A percentile compares a stretch with the other conserved stretches of the same genome.
Evolutionary conservation across 2,888 invertebrate genomes (phyloP).

Genomic region (Sphinx pinastri): DNA sequence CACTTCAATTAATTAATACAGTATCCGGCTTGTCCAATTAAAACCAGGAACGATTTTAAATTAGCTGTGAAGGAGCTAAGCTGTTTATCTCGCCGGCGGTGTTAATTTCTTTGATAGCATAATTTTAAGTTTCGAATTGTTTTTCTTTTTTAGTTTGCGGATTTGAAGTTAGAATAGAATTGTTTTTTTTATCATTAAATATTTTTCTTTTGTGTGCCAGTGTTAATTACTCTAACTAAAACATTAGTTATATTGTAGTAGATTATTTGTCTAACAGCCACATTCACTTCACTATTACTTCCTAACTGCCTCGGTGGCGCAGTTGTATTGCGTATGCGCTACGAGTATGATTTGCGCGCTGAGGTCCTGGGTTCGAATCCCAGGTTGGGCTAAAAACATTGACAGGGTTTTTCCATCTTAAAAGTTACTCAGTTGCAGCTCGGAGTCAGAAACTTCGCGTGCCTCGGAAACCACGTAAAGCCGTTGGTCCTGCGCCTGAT

Average conservation of each 20-base stretch:
- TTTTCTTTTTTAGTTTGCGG: not conserved
- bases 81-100: not conserved
- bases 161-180: not conserved
- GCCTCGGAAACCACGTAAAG: too few species aligned
- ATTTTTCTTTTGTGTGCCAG: not conserved
- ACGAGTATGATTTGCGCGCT: too few species aligned
- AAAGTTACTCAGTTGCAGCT: too few species aligned
- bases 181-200: not conserved
- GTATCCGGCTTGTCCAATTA: constrained; percentile 39
- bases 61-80: constrained; percentile 14
- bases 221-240: not conserved
- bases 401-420: too few species aligned
- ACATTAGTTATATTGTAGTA: not conserved
- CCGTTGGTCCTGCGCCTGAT: too few species aligned
- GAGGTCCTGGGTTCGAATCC: too few species aligned
- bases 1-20: constrained; percentile 41
- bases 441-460: too few species aligned
- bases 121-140: not conserved
- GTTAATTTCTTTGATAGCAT: constrained; percentile 1
- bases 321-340: too few species aligned
- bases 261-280: too few species aligned
- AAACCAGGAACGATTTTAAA: constrained; percentile 26
- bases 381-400: too few species aligned
- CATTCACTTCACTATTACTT: too few species aligned
- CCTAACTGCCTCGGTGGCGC: too few species aligned